These are phyloP conservation scores for Acomys russatus DNA, from an alignment of 2,797 vertebrate genomes.

Conservation along the genomic window DNA sequence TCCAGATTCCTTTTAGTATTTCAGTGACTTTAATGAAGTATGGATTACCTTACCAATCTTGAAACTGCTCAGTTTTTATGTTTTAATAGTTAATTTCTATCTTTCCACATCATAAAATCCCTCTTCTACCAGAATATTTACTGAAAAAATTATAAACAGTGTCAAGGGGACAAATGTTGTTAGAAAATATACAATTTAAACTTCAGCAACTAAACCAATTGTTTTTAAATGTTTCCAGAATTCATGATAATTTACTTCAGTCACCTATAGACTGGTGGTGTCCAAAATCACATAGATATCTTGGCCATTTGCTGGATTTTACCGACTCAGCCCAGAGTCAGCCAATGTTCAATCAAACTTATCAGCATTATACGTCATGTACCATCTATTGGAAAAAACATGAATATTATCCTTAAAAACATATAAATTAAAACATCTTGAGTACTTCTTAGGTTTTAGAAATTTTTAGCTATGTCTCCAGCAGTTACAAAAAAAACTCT, in stretches of 20 bases:
- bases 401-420: neutral
- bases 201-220: neutral
- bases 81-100: conserved; percentile 22
- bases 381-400: neutral
- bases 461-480: neutral
- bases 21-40: neutral
- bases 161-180: neutral
- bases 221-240: conserved; percentile 52
- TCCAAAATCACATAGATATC: neutral
- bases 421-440: neutral
- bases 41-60: neutral
- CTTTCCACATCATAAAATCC: neutral
- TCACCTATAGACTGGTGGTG: neutral
- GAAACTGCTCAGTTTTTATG: neutral
- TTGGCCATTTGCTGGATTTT: neutral
- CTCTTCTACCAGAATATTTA: neutral
- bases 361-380: neutral
- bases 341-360: neutral
- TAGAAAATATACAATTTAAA: neutral
- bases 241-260: neutral
- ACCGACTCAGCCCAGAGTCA: neutral
- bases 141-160: neutral
- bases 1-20: neutral
- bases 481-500: neutral
- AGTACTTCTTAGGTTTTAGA: neutral